Evolutionary conservation across 2,888 invertebrate genomes (phyloP), one percentile per base, ranked within the genome.

Genomic region (Morpho deidamia): DNA sequence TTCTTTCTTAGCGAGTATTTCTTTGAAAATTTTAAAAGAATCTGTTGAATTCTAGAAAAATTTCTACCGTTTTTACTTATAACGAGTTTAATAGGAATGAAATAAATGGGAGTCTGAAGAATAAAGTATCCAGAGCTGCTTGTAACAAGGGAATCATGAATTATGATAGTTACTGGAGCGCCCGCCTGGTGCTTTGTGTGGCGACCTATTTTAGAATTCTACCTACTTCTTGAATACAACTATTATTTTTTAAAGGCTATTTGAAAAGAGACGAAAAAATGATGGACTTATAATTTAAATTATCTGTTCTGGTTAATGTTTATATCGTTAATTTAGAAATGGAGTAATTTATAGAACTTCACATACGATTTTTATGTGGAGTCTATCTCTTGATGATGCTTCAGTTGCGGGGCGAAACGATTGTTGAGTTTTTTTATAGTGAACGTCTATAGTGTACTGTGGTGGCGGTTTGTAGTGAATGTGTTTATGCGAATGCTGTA

Each of bases 131-230:
- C 49, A 54, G 55, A 53, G 53, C 56, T 51, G 48, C 45, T 53
- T 48, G 60, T 58, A 56, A 58, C 61, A 51, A 63, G 58, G 63
- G 59, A 58, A 62, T 59, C 62, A 60, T 61, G 61, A 60, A 61
- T 62, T 57, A 62, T 61, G 58, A 58, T 61, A 61, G 59, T 62
- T 59, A 60, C 58, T 58, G 58, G 62, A 56, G 62, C 51, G 38
- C 56, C 53, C 51, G 57, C 53, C 56, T 56, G 48, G 57, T 56
- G 55, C 59, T 59, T 59, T 59, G 59, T 59, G 59, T 52, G 54
- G 54, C 53, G 56, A 59, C 57, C 57, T 59, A 56, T 54, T 59
- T 59, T 50, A 59, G 56, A 52, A 59, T 54, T 56, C 54, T 49
- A 52, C 47, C 53, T 52, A 46, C 48, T 51, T 44, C 54, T 46